Conservation (phyloP, 2,888 invertebrate species). For the Drosophila pegasa region DNA sequence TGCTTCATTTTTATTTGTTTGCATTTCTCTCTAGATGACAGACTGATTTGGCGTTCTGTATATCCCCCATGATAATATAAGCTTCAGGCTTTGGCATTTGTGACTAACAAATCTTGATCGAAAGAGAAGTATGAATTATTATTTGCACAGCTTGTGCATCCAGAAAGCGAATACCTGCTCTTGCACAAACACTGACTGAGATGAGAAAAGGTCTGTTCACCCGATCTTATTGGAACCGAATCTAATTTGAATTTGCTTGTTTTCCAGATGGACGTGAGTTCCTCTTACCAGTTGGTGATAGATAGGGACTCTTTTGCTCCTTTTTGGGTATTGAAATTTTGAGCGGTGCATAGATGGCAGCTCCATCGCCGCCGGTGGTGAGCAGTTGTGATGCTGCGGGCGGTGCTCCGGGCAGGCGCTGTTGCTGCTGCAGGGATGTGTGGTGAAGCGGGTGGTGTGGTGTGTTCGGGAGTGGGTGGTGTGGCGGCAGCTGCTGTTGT, state of each 20-base stretch:
- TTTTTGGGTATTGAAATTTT: conserved; percentile 85
- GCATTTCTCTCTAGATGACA: neutral
- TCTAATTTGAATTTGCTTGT: conserved; percentile 7
- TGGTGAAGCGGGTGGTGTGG: conserved; percentile 74
- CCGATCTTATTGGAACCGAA: neutral
- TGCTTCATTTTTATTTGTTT: too few species aligned
- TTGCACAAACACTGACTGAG: neutral
- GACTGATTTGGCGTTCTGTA: neutral
- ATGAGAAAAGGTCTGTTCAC: neutral
- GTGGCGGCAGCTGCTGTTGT: conserved; percentile 47
- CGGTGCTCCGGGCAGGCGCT: conserved; percentile 41
- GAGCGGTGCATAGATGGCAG: conserved; percentile 85
- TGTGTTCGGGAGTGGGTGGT: conserved; percentile 57
- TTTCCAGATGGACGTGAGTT: conserved; percentile 5
- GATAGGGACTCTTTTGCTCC: conserved; percentile 91
- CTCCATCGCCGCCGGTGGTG: conserved; percentile 77
- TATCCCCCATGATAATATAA: too few species aligned
- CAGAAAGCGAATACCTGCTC: conserved; percentile 1
- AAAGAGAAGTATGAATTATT: neutral
- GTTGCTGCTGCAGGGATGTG: conserved; percentile 62
- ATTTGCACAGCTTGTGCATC: conserved; percentile 27
- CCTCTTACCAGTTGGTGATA: conserved; percentile 93
- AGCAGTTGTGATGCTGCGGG: conserved; percentile 71
- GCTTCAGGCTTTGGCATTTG: neutral
- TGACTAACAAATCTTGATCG: conserved; percentile 6